Evolutionary conservation across 2,888 invertebrate species (phyloP).

Genomic region (Ptilodon capucinus): DNA sequence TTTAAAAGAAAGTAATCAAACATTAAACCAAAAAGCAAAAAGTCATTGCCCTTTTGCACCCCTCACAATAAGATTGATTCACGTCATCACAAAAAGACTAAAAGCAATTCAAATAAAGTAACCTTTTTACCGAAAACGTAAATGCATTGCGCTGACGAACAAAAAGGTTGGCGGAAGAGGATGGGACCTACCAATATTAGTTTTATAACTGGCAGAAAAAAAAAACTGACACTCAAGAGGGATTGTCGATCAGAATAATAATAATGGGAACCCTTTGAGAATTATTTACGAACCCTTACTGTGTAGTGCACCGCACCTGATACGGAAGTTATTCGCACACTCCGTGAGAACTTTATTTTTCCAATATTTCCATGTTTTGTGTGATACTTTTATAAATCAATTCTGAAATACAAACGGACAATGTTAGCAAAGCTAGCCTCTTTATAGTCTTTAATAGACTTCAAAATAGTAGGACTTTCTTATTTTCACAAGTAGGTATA

Average conservation of each 20-base stretch:
- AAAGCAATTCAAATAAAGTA: constrained; percentile 70
- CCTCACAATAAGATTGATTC: constrained; percentile 46
- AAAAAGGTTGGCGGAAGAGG: constrained; percentile 79
- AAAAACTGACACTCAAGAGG: constrained; percentile 73
- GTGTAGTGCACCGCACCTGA: constrained; percentile 64
- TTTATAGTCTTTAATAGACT: neutral
- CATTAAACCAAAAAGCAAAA: constrained; percentile 1
- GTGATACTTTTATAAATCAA: constrained; percentile 20
- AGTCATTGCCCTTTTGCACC: constrained; percentile 20
- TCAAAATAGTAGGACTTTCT: too few relatives aligned
- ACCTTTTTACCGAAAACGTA: constrained; percentile 60
- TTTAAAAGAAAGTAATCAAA: neutral
- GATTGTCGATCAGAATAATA: constrained; percentile 77
- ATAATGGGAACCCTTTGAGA: constrained; percentile 71
- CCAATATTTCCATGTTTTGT: constrained; percentile 27
- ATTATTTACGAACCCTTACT: constrained; percentile 72
- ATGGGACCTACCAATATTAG: constrained; percentile 82
- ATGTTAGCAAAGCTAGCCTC: neutral
- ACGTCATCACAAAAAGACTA: constrained; percentile 36
- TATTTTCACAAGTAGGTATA: too few relatives aligned
- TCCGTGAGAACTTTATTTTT: constrained; percentile 66
- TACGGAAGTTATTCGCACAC: constrained; percentile 76
- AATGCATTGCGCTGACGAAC: constrained; percentile 62
- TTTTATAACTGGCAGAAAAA: constrained; percentile 79
- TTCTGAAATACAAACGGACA: constrained; percentile 20